Base-by-base conservation (phyloP, 2,888 invertebrate genomes). In the Theretra japonica region DNA sequence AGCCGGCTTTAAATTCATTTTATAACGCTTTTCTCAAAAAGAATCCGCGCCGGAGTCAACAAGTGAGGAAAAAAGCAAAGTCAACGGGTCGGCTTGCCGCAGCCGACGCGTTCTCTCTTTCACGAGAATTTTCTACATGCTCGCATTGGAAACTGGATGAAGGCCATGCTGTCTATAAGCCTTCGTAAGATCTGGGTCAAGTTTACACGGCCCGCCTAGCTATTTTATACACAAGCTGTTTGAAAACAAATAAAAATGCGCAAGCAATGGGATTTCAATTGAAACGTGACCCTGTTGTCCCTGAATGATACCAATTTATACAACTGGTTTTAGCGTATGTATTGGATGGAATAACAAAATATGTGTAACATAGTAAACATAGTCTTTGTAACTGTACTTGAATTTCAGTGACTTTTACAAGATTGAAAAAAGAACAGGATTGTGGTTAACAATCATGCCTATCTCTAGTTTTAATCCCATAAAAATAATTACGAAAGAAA, bases 181-280 rank as follows among this genome's bases (percentile, higher is more conserved):
- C 80, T 82, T 78, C 76, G 77, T 74, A 75, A 68, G 73, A 86
- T 81, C 77, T 84, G 72, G 86, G 86, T 86, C 86, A 87, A 86
- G 86, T 86, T 86, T 85, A 81, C 73, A 77, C 75, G 75, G 75
- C 74, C 76, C 74, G 78, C 77, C 76, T 79, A 76, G 76, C 75
- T 77, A 23, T 23, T 65, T 41, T 2, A 65, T 15, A 41, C 23
- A 65, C 41, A 23, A 17, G 15, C 62, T 41, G n/a, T 4, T 11
- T 41, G n/a, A 21, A 23, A 30, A 60, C 30, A 19, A 28, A 60
- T n/a, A 30, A 30, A 60, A 60, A 30, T 19, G 19, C 30, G 28
- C 17, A 2, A 25, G 4, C 5, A 17, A 28, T 15, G 33, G 4
- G 8, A 11, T 41, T 2, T 62, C 33, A 62, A 41, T 62, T 21